These are phyloP conservation scores for Chelonoidis abingdonii DNA, from an alignment of 2,113 vertebrate genomes.

Conservation along the genomic window DNA sequence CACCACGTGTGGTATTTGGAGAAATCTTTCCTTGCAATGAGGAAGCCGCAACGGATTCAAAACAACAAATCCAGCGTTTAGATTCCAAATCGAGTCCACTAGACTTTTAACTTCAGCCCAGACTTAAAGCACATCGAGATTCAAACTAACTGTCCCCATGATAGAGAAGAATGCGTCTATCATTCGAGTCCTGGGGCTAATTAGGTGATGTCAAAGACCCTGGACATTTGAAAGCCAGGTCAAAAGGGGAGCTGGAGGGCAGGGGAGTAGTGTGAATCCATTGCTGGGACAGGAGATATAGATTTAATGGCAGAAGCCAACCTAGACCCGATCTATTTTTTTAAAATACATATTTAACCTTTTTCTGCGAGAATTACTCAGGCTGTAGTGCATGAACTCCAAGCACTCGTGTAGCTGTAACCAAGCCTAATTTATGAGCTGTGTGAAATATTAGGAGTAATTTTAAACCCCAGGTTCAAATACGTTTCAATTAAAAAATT, in stretches of 20 bases:
- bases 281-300: neutral
- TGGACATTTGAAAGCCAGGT: neutral
- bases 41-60: neutral
- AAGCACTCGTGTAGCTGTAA: neutral
- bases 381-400: neutral
- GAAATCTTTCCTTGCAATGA: neutral
- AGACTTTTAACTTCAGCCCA: neutral
- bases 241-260: neutral
- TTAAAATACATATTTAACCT: neutral
- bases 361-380: neutral
- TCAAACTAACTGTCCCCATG: too few relatives aligned
- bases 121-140: too few relatives aligned
- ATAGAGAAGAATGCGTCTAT: too few relatives aligned
- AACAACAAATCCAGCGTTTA: neutral
- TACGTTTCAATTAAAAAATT: neutral
- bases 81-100: neutral
- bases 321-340: neutral
- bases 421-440: neutral
- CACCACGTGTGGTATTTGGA: neutral
- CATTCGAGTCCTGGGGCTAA: neutral
- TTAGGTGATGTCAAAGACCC: neutral
- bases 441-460: neutral
- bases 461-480: neutral
- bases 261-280: neutral
- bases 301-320: neutral